These are phyloP conservation scores for Epizoanthus stellaris DNA, from an alignment of 92 coral and sea anemone genomes.

Conservation along the genomic window DNA sequence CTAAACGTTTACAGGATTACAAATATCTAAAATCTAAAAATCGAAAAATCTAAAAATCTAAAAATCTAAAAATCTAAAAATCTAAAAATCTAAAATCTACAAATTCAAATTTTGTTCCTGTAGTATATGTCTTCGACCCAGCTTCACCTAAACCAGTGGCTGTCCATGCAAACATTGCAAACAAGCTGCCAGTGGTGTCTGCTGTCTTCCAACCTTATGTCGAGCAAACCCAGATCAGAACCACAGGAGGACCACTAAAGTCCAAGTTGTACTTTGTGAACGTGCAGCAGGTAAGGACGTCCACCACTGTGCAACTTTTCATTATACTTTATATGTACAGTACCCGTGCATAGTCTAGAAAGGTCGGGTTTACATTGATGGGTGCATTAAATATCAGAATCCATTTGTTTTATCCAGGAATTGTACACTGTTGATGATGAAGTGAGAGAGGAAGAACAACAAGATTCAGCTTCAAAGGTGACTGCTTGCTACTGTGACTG, in stretches of 20 bases:
- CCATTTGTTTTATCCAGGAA: conserved; percentile 41
- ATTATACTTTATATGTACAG: background rate
- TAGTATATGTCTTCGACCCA: conserved; percentile 95
- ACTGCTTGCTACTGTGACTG: background rate
- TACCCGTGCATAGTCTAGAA: background rate
- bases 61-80: no score
- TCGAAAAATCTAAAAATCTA: no score
- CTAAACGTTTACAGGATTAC: no score
- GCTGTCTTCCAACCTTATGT: conserved; percentile 76
- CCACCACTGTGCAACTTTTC: background rate
- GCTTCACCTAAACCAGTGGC: conserved; percentile 86
- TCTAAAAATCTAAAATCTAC: no score
- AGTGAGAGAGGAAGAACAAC: conserved; percentile 25
- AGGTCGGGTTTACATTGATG: background rate
- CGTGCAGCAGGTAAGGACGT: conserved; percentile 64
- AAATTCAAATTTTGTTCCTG: background rate
- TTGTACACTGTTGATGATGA: conserved; percentile 58
- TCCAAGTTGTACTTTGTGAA: conserved; percentile 83
- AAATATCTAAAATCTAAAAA: no score
- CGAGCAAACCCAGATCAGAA: conserved; percentile 24
- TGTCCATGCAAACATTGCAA: conserved; percentile 67
- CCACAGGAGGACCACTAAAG: conserved; percentile 41
- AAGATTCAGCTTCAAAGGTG: conserved; percentile 14
- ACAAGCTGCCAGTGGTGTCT: conserved; percentile 56
- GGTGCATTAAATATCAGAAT: background rate